A percentile compares a stretch with the other conserved stretches of the same genome.
phyloP scores from a whole-genome alignment of 2,888 invertebrate genomes.

The Calephelis perditalis region DNA sequence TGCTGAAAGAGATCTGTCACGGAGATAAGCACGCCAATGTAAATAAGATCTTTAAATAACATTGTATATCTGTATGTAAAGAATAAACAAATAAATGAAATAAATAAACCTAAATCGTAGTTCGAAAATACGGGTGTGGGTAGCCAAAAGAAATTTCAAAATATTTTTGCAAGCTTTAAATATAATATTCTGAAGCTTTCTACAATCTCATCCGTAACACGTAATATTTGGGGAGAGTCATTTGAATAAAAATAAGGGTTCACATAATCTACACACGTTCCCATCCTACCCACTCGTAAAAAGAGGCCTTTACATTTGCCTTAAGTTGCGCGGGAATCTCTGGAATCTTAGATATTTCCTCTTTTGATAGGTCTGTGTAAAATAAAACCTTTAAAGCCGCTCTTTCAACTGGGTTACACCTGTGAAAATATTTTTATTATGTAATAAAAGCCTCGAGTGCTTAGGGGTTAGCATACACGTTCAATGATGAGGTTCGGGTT shows the following conservation, averaged over 20 bases:
- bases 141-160: no score
- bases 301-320: conserved; percentile 9
- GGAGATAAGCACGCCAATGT: no score
- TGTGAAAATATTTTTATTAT: conserved; percentile 1
- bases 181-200: conserved; percentile 5
- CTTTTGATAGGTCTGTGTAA: not conserved
- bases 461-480: no score
- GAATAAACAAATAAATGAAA: no score
- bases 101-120: no score
- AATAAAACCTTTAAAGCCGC: not conserved
- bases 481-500: no score
- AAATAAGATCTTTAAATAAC: no score
- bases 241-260: conserved; percentile 12
- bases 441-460: no score
- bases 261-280: conserved; percentile 11
- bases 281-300: conserved; percentile 8
- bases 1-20: no score
- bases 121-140: no score
- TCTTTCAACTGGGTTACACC: not conserved
- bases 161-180: not conserved
- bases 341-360: conserved; percentile 7
- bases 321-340: conserved; percentile 1
- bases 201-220: conserved; percentile 10
- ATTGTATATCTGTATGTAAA: no score
- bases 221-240: conserved; percentile 11